Percentiles rank a stretch among this genome's conserved stretches.
phyloP scores from a whole-genome alignment of 2,888 invertebrate species.

The Platerodrilus igneus region DNA sequence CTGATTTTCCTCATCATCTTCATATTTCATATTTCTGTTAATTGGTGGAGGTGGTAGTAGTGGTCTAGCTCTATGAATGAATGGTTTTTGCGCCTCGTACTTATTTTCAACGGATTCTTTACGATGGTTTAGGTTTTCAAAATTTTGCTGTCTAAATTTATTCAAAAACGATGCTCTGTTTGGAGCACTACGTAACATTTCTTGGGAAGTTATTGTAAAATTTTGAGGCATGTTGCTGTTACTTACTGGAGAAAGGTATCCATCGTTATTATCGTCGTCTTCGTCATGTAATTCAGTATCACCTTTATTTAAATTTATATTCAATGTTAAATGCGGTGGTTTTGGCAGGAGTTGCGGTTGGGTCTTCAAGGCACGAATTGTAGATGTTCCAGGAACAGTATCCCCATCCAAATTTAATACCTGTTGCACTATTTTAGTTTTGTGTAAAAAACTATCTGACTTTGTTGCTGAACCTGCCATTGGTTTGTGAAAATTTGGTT shows the following conservation, averaged over 20 bases:
- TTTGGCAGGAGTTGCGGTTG: conserved; percentile 16
- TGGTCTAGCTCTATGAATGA: conserved; percentile 3
- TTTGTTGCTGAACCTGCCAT: conserved; percentile 12
- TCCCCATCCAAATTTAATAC: conserved; percentile 8
- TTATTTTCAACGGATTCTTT: conserved; percentile 5
- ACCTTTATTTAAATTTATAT: background rate
- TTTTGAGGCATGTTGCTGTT: background rate
- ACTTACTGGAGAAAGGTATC: conserved; percentile 7
- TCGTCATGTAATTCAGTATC: background rate
- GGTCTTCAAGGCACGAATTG: conserved; percentile 6
- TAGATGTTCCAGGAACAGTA: conserved; percentile 6
- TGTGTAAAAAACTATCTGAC: conserved; percentile 9
- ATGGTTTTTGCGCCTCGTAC: background rate
- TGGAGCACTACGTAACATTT: background rate
- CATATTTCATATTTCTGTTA: too few relatives aligned
- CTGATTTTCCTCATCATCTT: conserved; percentile 1
- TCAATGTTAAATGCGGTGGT: conserved; percentile 8
- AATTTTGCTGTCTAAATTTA: conserved; percentile 7
- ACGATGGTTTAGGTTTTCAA: conserved; percentile 4
- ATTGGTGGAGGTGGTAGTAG: conserved; percentile 14
- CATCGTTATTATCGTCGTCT: conserved; percentile 4
- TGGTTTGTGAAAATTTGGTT: conserved; percentile 1
- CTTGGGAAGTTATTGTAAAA: background rate
- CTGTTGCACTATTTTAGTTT: conserved; percentile 12
- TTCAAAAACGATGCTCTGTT: conserved; percentile 7